Evolutionary conservation across 2,113 vertebrate genomes (phyloP), one percentile per base, ranked within the genome.

Genomic region (Lynx canadensis): DNA sequence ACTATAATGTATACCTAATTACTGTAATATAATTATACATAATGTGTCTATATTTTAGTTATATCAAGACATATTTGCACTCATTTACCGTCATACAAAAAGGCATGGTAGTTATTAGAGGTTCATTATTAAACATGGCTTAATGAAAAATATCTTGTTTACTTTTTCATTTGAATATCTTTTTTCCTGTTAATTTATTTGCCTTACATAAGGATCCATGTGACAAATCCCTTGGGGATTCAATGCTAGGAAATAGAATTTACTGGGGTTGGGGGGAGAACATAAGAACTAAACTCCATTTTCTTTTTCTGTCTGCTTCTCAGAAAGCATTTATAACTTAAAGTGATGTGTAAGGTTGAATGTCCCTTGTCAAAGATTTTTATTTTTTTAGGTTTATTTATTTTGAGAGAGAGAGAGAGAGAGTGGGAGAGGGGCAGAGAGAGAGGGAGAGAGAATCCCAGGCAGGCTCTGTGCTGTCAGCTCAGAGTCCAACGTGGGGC

Each of bases 131-230:
- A 16, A 89, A 95, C 91, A 63, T 78, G 41, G 4, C 55, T 95
- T 36, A 63, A 80, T 45, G 13, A 55, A 87, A 79, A 93, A 73
- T 76, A 18, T 57, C 15, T 79, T 63, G 23, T 88, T 89, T n/a
- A 31, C 27, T 69, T 65, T 11, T 85, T 96, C 16, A 95, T 78
- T 89, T 60, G 33, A 86, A 21, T 36, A 88, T 38, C 68, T 87
- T 68, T 48, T 76, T 81, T 27, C 4, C 31, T 65, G 0, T 95
- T 97, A 83, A 76, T 78, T 95, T 89, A 84, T 92, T 95, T 41
- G 95, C 14, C 36, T 74, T 83, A 73, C 2, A 16, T 60, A 78
- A 85, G 18, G 14, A 68, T n/a, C 7, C 52, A 31, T 95, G 48
- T 63, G 31, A 65, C 15, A 95, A 82, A 80, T 74, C n/a, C n/a